These are phyloP conservation scores for Scatophagus argus DNA, from an alignment of 2,113 vertebrate genomes.

Conservation along the genomic window DNA sequence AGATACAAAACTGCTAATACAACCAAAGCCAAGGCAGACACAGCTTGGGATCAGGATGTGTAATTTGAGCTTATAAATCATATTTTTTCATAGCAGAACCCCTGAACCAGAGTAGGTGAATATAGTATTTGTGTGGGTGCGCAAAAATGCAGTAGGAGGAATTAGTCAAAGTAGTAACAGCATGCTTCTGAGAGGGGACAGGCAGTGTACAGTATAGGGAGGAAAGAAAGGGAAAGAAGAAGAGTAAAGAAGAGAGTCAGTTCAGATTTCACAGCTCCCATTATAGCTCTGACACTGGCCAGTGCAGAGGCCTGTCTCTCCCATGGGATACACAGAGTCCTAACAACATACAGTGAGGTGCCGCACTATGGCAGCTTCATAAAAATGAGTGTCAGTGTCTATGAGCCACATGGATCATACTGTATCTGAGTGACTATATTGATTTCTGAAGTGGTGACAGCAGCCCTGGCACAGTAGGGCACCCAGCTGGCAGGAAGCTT, in stretches of 20 bases:
- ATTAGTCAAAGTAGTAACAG: constrained; percentile 35
- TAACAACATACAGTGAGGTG: constrained; percentile 14
- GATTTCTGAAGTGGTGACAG: constrained; percentile 50
- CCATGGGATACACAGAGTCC: constrained; percentile 11
- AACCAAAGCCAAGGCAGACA: neutral
- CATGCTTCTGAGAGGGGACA: constrained; percentile 11
- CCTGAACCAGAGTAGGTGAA: constrained; percentile 14
- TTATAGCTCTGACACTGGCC: constrained; percentile 60
- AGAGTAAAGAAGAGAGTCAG: constrained; percentile 34
- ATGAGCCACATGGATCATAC: constrained; percentile 22
- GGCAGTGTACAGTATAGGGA: constrained; percentile 9
- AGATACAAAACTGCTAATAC: neutral
- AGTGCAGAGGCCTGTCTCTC: constrained; percentile 2
- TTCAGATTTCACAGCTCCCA: constrained; percentile 64
- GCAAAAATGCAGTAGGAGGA: constrained; percentile 23
- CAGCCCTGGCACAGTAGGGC: constrained; percentile 26
- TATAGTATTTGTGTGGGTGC: constrained; percentile 38
- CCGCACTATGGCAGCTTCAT: constrained; percentile 21
- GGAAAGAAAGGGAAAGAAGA: neutral
- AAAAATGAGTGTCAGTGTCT: constrained; percentile 30
- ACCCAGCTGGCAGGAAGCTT: constrained; percentile 38
- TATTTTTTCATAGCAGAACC: constrained; percentile 1
- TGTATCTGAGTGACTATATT: constrained; percentile 40
- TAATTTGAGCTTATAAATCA: constrained; percentile 11
- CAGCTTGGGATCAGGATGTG: constrained; percentile 13